Percentiles rank a stretch among this genome's conserved stretches.
Conservation (phyloP, 2,888 invertebrate genomes). For the Drosophila peninsularis region DNA sequence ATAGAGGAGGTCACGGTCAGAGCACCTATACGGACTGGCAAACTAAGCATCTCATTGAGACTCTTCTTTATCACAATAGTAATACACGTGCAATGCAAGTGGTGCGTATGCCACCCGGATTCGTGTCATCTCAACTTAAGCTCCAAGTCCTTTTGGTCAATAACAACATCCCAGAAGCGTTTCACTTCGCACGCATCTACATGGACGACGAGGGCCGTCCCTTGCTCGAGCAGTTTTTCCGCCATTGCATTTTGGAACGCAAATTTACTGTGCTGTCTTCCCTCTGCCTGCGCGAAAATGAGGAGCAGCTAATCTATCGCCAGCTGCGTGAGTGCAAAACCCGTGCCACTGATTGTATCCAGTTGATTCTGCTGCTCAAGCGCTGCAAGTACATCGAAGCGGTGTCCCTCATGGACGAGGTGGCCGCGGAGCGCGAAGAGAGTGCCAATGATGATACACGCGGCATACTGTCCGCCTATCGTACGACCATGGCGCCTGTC, state of each 20-base stretch:
- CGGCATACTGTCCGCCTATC: slow-evolving; percentile 81
- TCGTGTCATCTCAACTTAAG: slow-evolving; percentile 71
- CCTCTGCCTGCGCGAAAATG: slow-evolving; percentile 78
- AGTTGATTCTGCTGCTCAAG: slow-evolving; percentile 82
- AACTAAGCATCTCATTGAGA: slow-evolving; percentile 79
- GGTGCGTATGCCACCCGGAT: slow-evolving; percentile 70
- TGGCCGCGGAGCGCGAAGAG: slow-evolving; percentile 63
- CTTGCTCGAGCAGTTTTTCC: slow-evolving; percentile 80
- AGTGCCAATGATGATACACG: slow-evolving; percentile 70
- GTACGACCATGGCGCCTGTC: slow-evolving; percentile 83
- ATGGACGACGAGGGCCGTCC: slow-evolving; percentile 72
- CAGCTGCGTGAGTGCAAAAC: slow-evolving; percentile 76
- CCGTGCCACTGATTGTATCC: slow-evolving; percentile 76
- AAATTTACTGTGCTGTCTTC: slow-evolving; percentile 81
- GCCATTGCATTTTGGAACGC: slow-evolving; percentile 70
- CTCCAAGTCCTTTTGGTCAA: slow-evolving; percentile 82
- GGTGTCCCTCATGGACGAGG: slow-evolving; percentile 81
- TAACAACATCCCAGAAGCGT: slow-evolving; percentile 82
- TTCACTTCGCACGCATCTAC: slow-evolving; percentile 81
- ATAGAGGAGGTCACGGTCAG: slow-evolving; percentile 36
- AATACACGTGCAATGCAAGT: slow-evolving; percentile 77
- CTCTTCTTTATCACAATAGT: slow-evolving; percentile 73
- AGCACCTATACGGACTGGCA: slow-evolving; percentile 78
- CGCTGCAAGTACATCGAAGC: slow-evolving; percentile 84
- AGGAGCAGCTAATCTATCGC: slow-evolving; percentile 79